A percentile compares a stretch with the other conserved stretches of the same genome.
Evolutionary conservation across 2,888 invertebrate species (phyloP).

Genomic region (Atethmia centrago): DNA sequence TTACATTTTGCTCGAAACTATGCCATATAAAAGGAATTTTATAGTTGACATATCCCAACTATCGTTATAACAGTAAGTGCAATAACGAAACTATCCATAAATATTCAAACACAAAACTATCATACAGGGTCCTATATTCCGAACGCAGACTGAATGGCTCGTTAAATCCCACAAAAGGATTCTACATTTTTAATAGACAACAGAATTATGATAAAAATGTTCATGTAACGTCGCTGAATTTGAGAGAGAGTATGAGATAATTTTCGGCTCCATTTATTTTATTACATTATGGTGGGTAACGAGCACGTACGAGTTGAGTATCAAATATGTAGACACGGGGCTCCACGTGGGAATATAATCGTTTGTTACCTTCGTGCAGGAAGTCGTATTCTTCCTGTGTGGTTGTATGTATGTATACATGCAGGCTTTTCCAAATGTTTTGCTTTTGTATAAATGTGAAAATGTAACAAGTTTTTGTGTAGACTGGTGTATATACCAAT

Average conservation of each 20-base stretch:
- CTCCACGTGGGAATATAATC: slow-evolving; percentile 53
- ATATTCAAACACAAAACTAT: slow-evolving; percentile 25
- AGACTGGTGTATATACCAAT: too few species aligned
- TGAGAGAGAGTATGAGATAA: slow-evolving; percentile 75
- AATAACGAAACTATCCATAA: neutral
- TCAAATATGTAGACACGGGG: slow-evolving; percentile 59
- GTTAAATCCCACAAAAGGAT: slow-evolving; percentile 43
- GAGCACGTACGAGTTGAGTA: slow-evolving; percentile 64
- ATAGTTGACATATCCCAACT: neutral
- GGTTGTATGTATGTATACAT: slow-evolving; percentile 6
- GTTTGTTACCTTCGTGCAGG: slow-evolving; percentile 48
- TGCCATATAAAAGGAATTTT: neutral
- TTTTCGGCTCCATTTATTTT: slow-evolving; percentile 82
- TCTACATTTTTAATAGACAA: slow-evolving; percentile 48
- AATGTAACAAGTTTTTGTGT: too few species aligned
- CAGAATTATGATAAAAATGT: slow-evolving; percentile 70
- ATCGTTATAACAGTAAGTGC: slow-evolving; percentile 10
- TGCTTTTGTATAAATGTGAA: too few species aligned
- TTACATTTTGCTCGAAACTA: neutral
- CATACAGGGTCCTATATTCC: slow-evolving; percentile 2
- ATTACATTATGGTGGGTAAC: slow-evolving; percentile 78
- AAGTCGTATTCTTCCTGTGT: slow-evolving; percentile 37
- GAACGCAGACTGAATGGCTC: slow-evolving; percentile 23
- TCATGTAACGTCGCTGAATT: slow-evolving; percentile 71
- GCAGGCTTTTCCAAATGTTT: neutral